Conservation (phyloP, 2,797 vertebrate genomes). For the Loris lydekkerianus region DNA sequence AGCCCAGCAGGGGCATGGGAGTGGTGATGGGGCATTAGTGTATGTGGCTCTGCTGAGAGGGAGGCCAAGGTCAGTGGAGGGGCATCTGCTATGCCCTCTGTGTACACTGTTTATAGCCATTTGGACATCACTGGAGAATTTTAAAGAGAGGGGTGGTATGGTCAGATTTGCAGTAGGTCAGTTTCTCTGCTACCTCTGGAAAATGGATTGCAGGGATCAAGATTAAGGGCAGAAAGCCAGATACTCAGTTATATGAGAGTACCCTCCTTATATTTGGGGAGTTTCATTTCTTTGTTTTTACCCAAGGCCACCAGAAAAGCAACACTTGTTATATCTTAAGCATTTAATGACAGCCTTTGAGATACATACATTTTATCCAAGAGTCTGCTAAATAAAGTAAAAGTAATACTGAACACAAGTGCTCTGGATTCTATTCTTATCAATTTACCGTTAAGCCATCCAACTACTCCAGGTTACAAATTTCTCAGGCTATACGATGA, state of each 20-base stretch:
- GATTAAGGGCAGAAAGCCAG: background rate
- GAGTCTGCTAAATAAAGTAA: slow-evolving; percentile 39
- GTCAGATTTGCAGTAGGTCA: background rate
- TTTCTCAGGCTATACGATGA: background rate
- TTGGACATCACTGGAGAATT: background rate
- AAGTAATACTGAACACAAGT: slow-evolving; percentile 1
- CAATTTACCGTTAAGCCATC: background rate
- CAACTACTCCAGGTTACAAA: slow-evolving; percentile 34
- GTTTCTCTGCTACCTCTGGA: background rate
- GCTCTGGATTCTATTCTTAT: slow-evolving; percentile 25
- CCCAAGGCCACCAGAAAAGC: background rate
- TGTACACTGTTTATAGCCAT: background rate
- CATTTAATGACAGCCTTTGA: slow-evolving; percentile 50
- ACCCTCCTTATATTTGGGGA: slow-evolving; percentile 54
- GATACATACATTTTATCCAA: slow-evolving; percentile 21
- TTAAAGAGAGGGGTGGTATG: background rate
- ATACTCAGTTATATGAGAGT: slow-evolving; percentile 25
- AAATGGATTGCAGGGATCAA: background rate
- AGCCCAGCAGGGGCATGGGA: background rate
- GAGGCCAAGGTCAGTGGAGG: background rate
- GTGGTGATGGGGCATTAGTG: too few relatives aligned
- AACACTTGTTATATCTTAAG: slow-evolving; percentile 56
- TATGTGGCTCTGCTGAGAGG: background rate
- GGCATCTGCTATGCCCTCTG: background rate
- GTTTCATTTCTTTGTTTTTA: background rate